A percentile compares a stretch with the other conserved stretches of the same genome.
These are phyloP conservation scores for Leguminivora glycinivorella DNA, from an alignment of 1,140 invertebrate species.

Conservation along the genomic window DNA sequence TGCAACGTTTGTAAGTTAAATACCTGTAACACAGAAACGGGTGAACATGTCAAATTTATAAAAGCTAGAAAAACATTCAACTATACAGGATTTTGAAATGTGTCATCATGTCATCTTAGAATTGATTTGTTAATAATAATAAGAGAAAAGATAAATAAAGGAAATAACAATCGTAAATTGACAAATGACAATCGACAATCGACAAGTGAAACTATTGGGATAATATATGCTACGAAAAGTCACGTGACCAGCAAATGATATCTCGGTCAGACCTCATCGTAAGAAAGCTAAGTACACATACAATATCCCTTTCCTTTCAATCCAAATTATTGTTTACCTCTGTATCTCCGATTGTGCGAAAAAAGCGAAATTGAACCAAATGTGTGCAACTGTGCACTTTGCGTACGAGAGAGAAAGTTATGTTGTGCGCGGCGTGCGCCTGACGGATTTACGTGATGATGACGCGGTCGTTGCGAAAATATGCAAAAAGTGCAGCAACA, in stretches of 20 bases:
- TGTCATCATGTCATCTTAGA: too few species aligned
- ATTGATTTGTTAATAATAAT: too few species aligned
- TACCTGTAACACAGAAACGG: background rate
- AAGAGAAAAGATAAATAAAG: too few species aligned
- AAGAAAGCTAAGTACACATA: background rate
- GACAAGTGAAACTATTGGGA: too few species aligned
- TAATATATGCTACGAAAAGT: too few species aligned
- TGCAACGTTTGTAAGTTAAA: background rate
- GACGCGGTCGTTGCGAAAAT: slow-evolving; percentile 47
- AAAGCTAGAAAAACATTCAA: too few species aligned
- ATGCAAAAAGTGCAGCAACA: slow-evolving; percentile 33
- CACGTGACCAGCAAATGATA: too few species aligned
- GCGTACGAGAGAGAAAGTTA: slow-evolving; percentile 51
- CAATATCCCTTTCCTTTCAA: background rate
- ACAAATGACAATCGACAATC: too few species aligned
- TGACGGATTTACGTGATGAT: slow-evolving; percentile 43
- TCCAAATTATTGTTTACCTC: background rate
- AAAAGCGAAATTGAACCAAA: slow-evolving; percentile 53
- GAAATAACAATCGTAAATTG: too few species aligned
- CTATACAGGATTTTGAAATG: too few species aligned
- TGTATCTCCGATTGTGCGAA: slow-evolving; percentile 27
- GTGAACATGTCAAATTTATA: too few species aligned
- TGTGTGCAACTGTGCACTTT: slow-evolving; percentile 39
- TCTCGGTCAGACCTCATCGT: too few species aligned
- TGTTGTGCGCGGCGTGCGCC: slow-evolving; percentile 39